phyloP scores from a whole-genome alignment of 2,797 vertebrate species.

The Hapalemur alaotrensis region DNA sequence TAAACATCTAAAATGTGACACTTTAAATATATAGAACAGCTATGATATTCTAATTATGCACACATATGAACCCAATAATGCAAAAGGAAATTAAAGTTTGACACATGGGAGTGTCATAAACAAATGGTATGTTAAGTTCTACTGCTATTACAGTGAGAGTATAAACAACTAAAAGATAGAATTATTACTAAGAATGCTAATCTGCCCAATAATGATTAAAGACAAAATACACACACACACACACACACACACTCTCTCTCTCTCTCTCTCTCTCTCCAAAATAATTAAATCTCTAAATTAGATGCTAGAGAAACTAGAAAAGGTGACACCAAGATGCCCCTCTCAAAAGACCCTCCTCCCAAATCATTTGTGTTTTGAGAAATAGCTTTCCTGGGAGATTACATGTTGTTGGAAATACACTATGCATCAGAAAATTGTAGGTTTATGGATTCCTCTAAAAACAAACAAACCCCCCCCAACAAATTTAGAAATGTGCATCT shows the following conservation, averaged over 20 bases:
- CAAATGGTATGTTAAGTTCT: slow-evolving; percentile 39
- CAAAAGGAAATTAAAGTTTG: background rate
- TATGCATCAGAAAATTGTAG: background rate
- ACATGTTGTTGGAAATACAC: background rate
- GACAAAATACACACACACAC: background rate
- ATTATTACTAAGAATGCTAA: slow-evolving; percentile 1
- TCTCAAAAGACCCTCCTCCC: background rate
- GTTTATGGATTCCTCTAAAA: background rate
- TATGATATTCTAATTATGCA: background rate
- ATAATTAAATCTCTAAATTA: slow-evolving; percentile 5
- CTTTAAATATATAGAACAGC: background rate
- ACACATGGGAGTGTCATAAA: background rate
- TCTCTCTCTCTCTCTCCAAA: too few relatives aligned
- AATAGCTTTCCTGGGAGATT: background rate
- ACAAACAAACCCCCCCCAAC: background rate
- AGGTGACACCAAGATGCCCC: background rate
- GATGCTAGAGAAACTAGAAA: background rate
- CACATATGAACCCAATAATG: background rate
- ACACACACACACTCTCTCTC: background rate
- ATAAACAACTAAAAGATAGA: background rate
- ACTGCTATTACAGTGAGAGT: background rate
- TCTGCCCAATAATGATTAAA: background rate
- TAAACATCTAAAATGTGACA: background rate
- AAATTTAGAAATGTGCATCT: background rate
- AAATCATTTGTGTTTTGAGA: slow-evolving; percentile 18